These are phyloP conservation scores for Lacerta viridis DNA, from an alignment of 2,797 vertebrate species.

Conservation along the genomic window DNA sequence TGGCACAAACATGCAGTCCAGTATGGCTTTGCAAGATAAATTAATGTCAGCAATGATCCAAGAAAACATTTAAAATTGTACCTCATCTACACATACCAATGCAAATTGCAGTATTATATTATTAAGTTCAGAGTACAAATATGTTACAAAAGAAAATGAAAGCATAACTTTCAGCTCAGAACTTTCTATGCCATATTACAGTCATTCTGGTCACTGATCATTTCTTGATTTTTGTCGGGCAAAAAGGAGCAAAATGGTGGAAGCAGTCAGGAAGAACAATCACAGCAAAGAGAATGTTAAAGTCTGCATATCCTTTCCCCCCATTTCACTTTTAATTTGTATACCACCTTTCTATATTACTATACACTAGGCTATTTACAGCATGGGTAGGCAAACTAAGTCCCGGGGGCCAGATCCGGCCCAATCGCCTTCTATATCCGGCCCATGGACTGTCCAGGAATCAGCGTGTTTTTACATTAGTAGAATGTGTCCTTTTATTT, in stretches of 20 bases:
- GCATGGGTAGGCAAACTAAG: too few species aligned
- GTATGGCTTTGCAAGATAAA: conserved; percentile 41
- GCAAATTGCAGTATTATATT: conserved; percentile 50
- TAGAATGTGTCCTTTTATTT: too few species aligned
- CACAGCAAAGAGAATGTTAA: not conserved
- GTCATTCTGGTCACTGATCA: not conserved
- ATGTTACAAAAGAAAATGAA: not conserved
- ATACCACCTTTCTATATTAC: too few species aligned
- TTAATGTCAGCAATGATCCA: conserved; percentile 57
- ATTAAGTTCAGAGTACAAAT: conserved; percentile 2
- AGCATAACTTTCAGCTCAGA: not conserved
- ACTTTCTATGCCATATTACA: not conserved
- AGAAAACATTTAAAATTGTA: conserved; percentile 47
- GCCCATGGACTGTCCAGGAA: too few species aligned
- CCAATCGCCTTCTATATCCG: too few species aligned
- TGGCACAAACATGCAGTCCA: conserved; percentile 43
- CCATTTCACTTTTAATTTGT: too few species aligned
- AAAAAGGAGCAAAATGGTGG: not conserved
- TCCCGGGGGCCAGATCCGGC: too few species aligned
- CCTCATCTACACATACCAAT: conserved; percentile 21
- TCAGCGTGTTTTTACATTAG: too few species aligned
- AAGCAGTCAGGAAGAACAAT: not conserved
- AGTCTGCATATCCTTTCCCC: too few species aligned
- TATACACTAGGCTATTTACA: too few species aligned
- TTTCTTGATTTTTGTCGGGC: too few species aligned